Base-by-base conservation (phyloP, 2,888 invertebrate genomes). In the Nebria salina region DNA sequence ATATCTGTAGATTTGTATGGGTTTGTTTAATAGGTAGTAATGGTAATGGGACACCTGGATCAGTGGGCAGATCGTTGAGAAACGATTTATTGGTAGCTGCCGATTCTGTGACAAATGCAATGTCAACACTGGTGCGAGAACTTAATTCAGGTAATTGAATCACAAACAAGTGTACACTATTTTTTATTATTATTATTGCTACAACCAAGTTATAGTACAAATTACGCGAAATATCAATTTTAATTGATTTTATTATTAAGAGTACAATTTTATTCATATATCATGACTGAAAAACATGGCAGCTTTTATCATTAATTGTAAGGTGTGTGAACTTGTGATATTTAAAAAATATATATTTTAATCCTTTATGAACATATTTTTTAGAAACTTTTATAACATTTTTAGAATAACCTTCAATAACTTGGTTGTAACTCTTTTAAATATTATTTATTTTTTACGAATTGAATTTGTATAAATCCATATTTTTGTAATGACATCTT, bases 71-170 rank as follows among this genome's bases (percentile, higher is more conserved):
- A 85, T 94, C 92, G 84, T 91, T 96, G 76, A 91, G 95, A 86
- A 96, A 96, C 87, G 97, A 98, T 89, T 92, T 99, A 79, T 92
- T 98, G 84, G 95, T 96, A 86, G 98, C 98, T 73, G 98, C 98
- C 72, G 98, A 98, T 90, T 98, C 97, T 42, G 98, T 99, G 85
- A 98, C 98, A 83, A 97, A 97, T 90, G 98, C 98, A 83, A 98
- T 99, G 98, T 97, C 98, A 64, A 97, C 97, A 41, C 93, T 99
- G 85, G 98, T 99, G 85, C 93, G 97, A 89, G 98, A 99, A 91
- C 93, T 98, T 78, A 98, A 98, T 90, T 96, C 97, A 91, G 96
- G 95, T 95, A 90, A 70, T 90, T 91, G 87, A 87, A 83, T 54
- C 85, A 86, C 65, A 83, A 86, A 84, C 83, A 83, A 74, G 68